These are phyloP conservation scores for Argentina silus DNA, from an alignment of 2,797 vertebrate genomes.

Conservation along the genomic window DNA sequence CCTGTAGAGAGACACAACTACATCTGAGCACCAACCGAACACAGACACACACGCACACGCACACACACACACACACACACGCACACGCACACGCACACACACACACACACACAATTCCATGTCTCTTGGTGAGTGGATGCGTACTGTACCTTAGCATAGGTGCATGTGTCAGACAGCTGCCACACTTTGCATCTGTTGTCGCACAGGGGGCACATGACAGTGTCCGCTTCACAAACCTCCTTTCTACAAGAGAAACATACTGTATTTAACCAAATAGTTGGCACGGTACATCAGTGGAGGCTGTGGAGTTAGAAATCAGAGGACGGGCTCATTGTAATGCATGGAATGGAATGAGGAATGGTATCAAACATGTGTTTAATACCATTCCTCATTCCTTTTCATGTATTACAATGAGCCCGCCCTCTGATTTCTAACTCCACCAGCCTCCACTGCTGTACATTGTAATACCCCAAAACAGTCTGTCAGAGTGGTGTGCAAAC, in stretches of 20 bases:
- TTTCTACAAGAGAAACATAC: slow-evolving; percentile 75
- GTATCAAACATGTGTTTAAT: too few species aligned
- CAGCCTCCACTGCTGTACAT: too few species aligned
- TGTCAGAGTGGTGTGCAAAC: slow-evolving; percentile 40
- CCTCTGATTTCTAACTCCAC: too few species aligned
- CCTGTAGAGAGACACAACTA: slow-evolving; percentile 65
- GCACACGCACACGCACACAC: not conserved
- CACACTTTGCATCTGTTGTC: slow-evolving; percentile 87
- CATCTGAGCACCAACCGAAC: not conserved
- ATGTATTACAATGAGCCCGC: too few species aligned
- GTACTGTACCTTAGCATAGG: slow-evolving; percentile 86
- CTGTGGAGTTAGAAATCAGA: too few species aligned
- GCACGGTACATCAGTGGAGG: not conserved
- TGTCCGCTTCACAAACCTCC: slow-evolving; percentile 86
- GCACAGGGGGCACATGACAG: slow-evolving; percentile 90
- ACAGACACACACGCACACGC: not conserved
- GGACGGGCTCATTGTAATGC: not conserved
- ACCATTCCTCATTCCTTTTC: too few species aligned
- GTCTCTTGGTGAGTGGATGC: not conserved
- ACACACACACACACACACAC: not conserved
- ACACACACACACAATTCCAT: not conserved
- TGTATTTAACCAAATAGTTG: not conserved
- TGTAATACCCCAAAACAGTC: not conserved
- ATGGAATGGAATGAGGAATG: not conserved
- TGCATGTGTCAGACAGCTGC: slow-evolving; percentile 89